Percentiles rank a stretch among this genome's conserved stretches.
Evolutionary conservation across 2,113 vertebrate genomes (phyloP).

Genomic region (Triplophysa siluroides): DNA sequence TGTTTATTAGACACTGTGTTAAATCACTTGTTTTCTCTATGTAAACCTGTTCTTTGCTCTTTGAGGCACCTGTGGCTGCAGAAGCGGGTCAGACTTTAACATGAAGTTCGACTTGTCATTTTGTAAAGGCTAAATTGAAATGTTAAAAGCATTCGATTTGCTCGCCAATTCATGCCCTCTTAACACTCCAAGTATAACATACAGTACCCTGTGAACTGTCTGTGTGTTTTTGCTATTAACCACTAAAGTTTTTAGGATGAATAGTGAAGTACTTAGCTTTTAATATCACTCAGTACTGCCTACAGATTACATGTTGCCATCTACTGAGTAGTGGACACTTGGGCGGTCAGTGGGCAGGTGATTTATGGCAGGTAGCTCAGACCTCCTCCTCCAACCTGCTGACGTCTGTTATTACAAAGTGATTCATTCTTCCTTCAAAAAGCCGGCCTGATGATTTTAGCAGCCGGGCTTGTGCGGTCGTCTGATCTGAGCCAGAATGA

Average conservation of each 20-base stretch:
- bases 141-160: not conserved
- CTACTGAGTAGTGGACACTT: conserved; percentile 45
- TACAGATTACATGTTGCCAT: conserved; percentile 49
- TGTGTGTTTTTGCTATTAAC: conserved; percentile 8
- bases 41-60: conserved; percentile 42
- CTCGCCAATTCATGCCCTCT: not conserved
- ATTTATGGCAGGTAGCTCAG: conserved; percentile 62
- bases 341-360: conserved; percentile 46
- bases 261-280: conserved; percentile 4
- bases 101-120: too few species aligned
- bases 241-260: conserved; percentile 7
- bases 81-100: conserved; percentile 46
- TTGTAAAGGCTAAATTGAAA: not conserved
- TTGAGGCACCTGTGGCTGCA: conserved; percentile 41
- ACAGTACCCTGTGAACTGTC: not conserved
- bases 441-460: conserved; percentile 58
- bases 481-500: conserved; percentile 16
- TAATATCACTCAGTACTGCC: conserved; percentile 44
- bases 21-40: conserved; percentile 7
- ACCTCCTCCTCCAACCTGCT: conserved; percentile 57
- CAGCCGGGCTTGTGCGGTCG: conserved; percentile 45
- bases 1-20: conserved; percentile 53
- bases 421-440: conserved; percentile 60
- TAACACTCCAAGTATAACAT: conserved; percentile 15
- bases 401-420: conserved; percentile 64